These are phyloP conservation scores for Lipophrys pholis DNA, from an alignment of 2,113 vertebrate genomes.

Conservation along the genomic window DNA sequence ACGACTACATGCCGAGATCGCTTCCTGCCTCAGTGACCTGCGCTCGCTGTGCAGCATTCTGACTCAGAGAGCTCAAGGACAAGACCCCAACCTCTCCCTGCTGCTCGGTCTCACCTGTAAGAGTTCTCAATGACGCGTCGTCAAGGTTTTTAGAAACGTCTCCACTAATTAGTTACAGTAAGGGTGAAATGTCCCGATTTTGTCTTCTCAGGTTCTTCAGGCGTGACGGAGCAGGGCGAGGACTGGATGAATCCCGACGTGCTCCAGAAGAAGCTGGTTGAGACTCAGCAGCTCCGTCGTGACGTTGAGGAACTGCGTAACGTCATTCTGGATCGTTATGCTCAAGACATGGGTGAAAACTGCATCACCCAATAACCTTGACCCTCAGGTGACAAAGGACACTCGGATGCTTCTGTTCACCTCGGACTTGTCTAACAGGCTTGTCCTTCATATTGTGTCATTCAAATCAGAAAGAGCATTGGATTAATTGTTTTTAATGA, in stretches of 20 bases:
- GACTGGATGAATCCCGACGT: conserved; percentile 87
- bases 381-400: conserved; percentile 8
- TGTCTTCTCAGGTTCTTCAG: conserved; percentile 79
- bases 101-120: conserved; percentile 94
- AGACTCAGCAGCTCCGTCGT: conserved; percentile 89
- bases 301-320: conserved; percentile 95
- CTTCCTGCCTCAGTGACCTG: conserved; percentile 90
- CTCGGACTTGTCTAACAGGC: conserved; percentile 10
- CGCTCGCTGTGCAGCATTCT: conserved; percentile 94
- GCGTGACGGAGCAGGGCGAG: conserved; percentile 78
- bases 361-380: conserved; percentile 88
- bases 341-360: conserved; percentile 99
- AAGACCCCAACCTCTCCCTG: conserved; percentile 95
- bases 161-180: too few species aligned
- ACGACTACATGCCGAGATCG: conserved; percentile 88
- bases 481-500: conserved; percentile 51
- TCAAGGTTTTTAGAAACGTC: too few species aligned
- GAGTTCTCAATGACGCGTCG: conserved; percentile 30
- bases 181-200: neutral
- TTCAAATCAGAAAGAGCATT: conserved; percentile 59
- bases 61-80: conserved; percentile 93
- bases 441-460: conserved; percentile 22
- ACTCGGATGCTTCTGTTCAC: conserved; percentile 15
- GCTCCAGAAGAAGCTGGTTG: conserved; percentile 89
- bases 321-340: conserved; percentile 93